Conservation (phyloP, 2,888 invertebrate species). For the Pristionchus exspectatus region DNA sequence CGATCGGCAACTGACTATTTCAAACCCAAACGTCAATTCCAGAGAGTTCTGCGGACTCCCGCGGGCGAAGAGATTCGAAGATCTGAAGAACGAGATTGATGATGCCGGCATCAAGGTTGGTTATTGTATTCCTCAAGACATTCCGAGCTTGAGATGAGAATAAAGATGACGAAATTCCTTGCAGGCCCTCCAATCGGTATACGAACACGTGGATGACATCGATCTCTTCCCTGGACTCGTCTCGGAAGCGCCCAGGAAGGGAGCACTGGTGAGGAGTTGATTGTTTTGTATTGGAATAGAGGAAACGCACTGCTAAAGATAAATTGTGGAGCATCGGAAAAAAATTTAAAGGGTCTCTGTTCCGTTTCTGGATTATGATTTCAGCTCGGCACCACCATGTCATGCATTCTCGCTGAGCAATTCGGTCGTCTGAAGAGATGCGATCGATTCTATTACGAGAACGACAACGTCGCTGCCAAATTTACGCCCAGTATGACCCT, state of each 20-base stretch:
- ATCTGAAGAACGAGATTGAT: slow-evolving; percentile 87
- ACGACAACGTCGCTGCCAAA: slow-evolving; percentile 75
- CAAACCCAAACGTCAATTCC: slow-evolving; percentile 83
- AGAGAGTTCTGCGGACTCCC: slow-evolving; percentile 54
- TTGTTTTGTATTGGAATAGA: no score
- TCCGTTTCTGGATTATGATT: no score
- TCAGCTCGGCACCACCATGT: slow-evolving; percentile 91
- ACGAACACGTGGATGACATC: slow-evolving; percentile 91
- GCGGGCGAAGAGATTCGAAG: slow-evolving; percentile 88
- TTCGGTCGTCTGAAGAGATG: slow-evolving; percentile 84
- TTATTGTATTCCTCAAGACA: no score
- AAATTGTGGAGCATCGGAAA: no score
- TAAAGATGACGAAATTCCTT: not conserved
- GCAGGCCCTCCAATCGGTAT: slow-evolving; percentile 71
- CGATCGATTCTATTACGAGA: slow-evolving; percentile 93
- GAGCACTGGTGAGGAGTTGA: slow-evolving; percentile 82
- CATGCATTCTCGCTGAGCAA: slow-evolving; percentile 95
- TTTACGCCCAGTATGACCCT: slow-evolving; percentile 79
- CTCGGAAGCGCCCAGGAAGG: slow-evolving; percentile 87
- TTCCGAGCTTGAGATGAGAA: no score
- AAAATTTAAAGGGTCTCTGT: no score
- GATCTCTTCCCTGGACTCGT: slow-evolving; percentile 96
- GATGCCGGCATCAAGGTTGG: slow-evolving; percentile 81
- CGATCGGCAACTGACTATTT: not conserved
- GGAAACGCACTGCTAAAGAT: slow-evolving; percentile 75